Percentiles rank a stretch among this genome's conserved stretches.
These are phyloP conservation scores for Opisthocomus hoazin DNA, from an alignment of 2,113 vertebrate genomes.

Conservation along the genomic window DNA sequence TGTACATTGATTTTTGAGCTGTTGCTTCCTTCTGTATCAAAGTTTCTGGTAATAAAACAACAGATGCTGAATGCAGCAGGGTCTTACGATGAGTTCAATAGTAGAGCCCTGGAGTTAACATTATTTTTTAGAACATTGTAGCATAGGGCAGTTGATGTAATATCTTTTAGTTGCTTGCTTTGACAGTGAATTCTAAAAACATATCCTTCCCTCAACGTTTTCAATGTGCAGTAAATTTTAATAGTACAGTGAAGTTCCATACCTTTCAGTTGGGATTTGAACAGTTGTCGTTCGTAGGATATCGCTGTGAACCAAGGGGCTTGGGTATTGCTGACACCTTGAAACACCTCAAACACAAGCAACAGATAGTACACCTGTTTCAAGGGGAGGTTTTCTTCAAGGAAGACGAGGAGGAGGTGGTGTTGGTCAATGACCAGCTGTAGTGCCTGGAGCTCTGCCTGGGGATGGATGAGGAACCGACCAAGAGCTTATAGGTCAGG, in stretches of 20 bases:
- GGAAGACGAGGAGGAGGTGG: no score
- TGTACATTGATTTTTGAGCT: background rate
- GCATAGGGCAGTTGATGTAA: background rate
- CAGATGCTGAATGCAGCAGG: background rate
- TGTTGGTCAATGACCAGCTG: no score
- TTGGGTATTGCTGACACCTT: background rate
- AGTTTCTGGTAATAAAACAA: background rate
- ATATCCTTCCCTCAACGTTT: background rate
- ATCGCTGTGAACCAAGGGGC: background rate
- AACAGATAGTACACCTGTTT: background rate
- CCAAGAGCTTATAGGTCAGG: no score
- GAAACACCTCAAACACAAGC: background rate
- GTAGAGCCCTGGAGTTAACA: background rate
- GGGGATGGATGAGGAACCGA: no score
- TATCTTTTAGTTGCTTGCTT: background rate
- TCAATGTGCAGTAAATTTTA: background rate
- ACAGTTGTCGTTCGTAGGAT: background rate
- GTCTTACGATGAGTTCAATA: background rate
- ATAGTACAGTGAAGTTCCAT: background rate
- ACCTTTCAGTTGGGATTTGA: background rate
- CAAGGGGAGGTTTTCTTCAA: no score
- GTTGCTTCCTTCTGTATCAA: background rate
- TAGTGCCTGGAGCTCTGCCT: no score
- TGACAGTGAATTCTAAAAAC: background rate
- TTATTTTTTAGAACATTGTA: background rate